Evolutionary conservation across 2,888 invertebrate species (phyloP).

Genomic region (Scrobipalpa costella): DNA sequence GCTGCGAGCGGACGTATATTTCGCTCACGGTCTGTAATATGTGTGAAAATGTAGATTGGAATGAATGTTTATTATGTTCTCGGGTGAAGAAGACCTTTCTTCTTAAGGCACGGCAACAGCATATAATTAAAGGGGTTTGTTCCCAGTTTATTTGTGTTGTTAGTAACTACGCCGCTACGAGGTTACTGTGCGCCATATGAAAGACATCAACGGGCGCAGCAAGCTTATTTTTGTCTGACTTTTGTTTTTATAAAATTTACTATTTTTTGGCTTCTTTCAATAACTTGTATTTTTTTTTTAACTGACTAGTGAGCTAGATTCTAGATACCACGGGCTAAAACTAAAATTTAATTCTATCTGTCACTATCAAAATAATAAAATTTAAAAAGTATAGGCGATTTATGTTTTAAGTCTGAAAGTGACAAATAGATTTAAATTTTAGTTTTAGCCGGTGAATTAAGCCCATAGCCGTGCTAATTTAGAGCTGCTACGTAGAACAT

Average conservation of each 20-base stretch:
- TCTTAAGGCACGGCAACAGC: background rate
- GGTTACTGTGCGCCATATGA: background rate
- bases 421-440: too few species aligned
- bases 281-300: too few species aligned
- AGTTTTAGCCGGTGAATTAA: too few species aligned
- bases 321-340: too few species aligned
- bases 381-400: too few species aligned
- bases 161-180: background rate
- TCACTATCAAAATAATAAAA: too few species aligned
- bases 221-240: background rate
- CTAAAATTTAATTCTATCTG: too few species aligned
- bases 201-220: slow-evolving; percentile 25
- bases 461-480: too few species aligned
- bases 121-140: background rate
- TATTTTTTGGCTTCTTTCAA: background rate
- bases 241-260: background rate
- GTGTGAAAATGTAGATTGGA: slow-evolving; percentile 15
- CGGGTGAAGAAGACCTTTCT: background rate
- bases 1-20: slow-evolving; percentile 15
- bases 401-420: too few species aligned
- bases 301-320: too few species aligned
- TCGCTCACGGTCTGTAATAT: background rate
- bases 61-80: background rate
- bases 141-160: background rate
- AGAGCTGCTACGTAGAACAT: too few species aligned